Percentiles rank a stretch among this genome's conserved stretches.
phyloP scores from a whole-genome alignment of 2,888 invertebrate species.

The Dorcus hopei region DNA sequence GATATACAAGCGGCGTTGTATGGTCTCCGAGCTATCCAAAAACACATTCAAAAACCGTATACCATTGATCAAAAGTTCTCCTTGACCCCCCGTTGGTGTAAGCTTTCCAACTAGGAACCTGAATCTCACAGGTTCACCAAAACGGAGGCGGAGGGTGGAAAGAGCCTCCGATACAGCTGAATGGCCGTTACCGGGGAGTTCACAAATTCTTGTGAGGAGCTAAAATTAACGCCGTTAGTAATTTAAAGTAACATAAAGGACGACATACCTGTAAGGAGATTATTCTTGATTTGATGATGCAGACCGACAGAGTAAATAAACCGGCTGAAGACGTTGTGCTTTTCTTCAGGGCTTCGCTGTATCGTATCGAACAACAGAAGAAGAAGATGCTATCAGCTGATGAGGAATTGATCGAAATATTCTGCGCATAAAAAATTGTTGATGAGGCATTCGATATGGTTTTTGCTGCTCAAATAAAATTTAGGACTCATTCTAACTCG shows the following conservation, averaged over 20 bases:
- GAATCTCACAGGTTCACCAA: conserved; percentile 91
- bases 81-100: conserved; percentile 67
- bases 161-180: conserved; percentile 86
- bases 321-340: conserved; percentile 77
- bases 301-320: conserved; percentile 78
- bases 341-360: conserved; percentile 74
- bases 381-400: too few species aligned
- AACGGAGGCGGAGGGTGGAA: conserved; percentile 80
- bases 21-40: conserved; percentile 69
- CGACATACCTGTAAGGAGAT: conserved; percentile 75
- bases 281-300: conserved; percentile 81
- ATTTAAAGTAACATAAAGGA: neutral
- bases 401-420: conserved; percentile 63
- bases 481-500: too few species aligned
- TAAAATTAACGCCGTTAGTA: conserved; percentile 45
- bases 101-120: conserved; percentile 87
- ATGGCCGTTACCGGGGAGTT: conserved; percentile 72
- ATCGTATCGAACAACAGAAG: conserved; percentile 76
- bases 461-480: too few species aligned
- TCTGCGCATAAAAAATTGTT: conserved; percentile 51
- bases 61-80: conserved; percentile 75
- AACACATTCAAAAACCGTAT: conserved; percentile 82
- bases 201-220: conserved; percentile 82
- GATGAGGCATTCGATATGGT: neutral
- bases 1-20: conserved; percentile 76